Evolutionary conservation across 2,797 vertebrate species (phyloP).

Genomic region (Champsocephalus esox): DNA sequence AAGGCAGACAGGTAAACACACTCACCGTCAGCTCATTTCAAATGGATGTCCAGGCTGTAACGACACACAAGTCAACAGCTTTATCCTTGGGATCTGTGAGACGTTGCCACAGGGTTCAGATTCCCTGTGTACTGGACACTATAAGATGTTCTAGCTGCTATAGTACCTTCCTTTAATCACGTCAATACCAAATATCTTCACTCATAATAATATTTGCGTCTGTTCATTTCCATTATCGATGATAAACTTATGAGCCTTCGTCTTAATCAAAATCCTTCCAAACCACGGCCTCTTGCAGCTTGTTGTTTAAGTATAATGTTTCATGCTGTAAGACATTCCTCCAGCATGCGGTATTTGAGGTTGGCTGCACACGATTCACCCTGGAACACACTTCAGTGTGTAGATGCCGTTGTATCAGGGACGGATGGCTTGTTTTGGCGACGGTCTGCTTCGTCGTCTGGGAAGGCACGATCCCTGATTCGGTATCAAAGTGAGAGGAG

Average conservation of each 20-base stretch:
- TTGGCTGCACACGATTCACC: constrained; percentile 30
- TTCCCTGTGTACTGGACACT: background rate
- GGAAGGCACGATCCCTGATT: constrained; percentile 47
- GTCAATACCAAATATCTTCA: background rate
- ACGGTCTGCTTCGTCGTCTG: constrained; percentile 59
- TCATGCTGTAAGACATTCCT: constrained; percentile 66
- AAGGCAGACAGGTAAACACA: constrained; percentile 25
- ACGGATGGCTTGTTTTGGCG: constrained; percentile 58
- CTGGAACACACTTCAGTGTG: constrained; percentile 25
- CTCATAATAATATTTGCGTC: background rate
- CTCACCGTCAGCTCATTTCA: constrained; percentile 28
- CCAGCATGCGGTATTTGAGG: constrained; percentile 54
- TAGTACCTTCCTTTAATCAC: background rate
- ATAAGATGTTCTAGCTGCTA: background rate
- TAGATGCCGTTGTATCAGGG: constrained; percentile 42
- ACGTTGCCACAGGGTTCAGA: background rate
- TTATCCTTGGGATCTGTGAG: background rate
- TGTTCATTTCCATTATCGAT: constrained; percentile 15
- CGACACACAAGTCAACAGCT: constrained; percentile 1
- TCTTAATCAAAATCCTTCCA: constrained; percentile 23
- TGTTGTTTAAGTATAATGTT: constrained; percentile 49
- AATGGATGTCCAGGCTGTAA: constrained; percentile 21
- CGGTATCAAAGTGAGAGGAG: constrained; percentile 65
- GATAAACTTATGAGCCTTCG: constrained; percentile 16
- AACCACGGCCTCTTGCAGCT: constrained; percentile 49